Evolutionary conservation across 2,888 invertebrate species (phyloP), one percentile per base, ranked within the genome.

Genomic region (Drosophila leonis): DNA sequence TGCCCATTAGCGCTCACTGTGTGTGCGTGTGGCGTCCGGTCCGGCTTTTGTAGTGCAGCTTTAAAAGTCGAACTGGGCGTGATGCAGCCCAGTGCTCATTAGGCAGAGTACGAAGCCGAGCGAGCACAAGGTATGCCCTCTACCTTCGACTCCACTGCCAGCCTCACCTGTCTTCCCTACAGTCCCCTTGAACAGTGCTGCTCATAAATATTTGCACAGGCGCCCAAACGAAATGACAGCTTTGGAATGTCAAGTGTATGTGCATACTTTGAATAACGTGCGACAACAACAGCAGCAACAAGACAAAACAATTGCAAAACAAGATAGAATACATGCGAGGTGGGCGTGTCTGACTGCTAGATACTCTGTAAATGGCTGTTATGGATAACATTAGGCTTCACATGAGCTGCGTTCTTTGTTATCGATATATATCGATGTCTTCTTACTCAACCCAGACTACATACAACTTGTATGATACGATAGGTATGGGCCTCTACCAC

Each of bases 191-290:
- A 15, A 59, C 64, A 69, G 57, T 75, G 68, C 60, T 71, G 71
- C 83, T 76, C 80, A 82, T 82, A 80, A 80, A 82, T 82, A 80
- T 80, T 79, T 79, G 80, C 77, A 80, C 68, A 78, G 67, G 65
- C 64, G 68, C 67, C 72, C 74, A 77, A 80, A 80, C 73, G 55
- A 66, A 80, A 81, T 82, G 82, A 81, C 79, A 78, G 75, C 77
- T 72, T 67, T 68, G 78, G 82, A 80, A 82, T 82, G 80, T 82
- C 82, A 82, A 82, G 80, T 78, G 75, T 70, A 75, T 78, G 69
- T 69, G 76, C 80, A 80, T 76, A 76, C 78, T 80, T 72, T 57
- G 78, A 73, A 80, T 80, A 67, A 78, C 72, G 73, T 65, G 72
- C 39, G 49, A 33, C 39, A 52, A 46, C 52, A 20, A n/a, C 44